These are phyloP conservation scores for Perognathus longimembris DNA, from an alignment of 2,113 vertebrate species.

Conservation along the genomic window DNA sequence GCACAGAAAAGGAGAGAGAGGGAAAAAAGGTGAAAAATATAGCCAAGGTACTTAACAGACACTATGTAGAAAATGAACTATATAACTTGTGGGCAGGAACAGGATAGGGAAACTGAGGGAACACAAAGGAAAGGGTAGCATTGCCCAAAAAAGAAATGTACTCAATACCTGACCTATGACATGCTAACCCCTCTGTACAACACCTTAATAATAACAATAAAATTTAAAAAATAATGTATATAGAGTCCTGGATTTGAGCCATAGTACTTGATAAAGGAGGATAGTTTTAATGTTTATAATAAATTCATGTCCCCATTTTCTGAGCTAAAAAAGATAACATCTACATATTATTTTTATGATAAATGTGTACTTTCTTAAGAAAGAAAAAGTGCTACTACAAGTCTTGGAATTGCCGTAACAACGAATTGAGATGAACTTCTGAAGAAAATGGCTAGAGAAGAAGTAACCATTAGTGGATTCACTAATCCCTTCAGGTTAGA, in stretches of 20 bases:
- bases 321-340: not conserved
- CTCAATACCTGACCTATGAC: no score
- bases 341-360: not conserved
- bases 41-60: no score
- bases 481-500: not conserved
- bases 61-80: no score
- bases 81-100: no score
- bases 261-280: not conserved
- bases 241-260: not conserved
- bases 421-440: not conserved
- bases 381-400: not conserved
- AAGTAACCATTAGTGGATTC: not conserved
- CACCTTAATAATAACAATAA: no score
- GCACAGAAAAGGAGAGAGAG: no score
- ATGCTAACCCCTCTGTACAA: no score
- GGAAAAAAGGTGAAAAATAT: no score
- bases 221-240: no score
- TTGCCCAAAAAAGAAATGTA: no score
- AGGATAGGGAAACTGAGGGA: no score
- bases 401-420: constrained; percentile 1
- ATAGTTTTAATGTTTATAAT: not conserved
- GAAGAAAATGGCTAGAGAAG: not conserved
- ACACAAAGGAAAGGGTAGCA: no score
- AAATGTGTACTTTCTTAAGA: constrained; percentile 29
- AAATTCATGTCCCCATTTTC: constrained; percentile 1